phyloP scores from a whole-genome alignment of 2,797 vertebrate species.

The Ammospiza maritima region DNA sequence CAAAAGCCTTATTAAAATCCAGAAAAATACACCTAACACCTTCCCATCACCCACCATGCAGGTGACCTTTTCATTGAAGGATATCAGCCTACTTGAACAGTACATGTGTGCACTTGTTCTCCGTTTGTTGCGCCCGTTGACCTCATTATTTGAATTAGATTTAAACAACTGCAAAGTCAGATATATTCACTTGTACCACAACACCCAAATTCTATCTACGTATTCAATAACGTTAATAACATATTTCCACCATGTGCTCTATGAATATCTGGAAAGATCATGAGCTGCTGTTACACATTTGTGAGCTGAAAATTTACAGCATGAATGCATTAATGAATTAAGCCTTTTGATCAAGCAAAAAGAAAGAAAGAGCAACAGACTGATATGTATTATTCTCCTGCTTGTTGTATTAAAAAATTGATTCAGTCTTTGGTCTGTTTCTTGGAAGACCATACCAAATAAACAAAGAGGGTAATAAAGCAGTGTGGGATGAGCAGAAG shows the following conservation, averaged over 20 bases:
- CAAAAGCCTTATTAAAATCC: neutral
- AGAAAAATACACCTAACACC: neutral
- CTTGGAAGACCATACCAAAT: neutral
- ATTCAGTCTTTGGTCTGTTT: neutral
- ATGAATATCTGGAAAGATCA: conserved; percentile 5
- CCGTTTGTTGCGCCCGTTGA: neutral
- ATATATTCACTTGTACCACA: neutral
- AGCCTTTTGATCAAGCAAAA: neutral
- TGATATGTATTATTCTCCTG: neutral
- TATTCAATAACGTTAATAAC: neutral
- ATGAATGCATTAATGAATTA: neutral
- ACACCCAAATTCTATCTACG: neutral
- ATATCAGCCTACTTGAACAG: neutral
- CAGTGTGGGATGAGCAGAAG: neutral
- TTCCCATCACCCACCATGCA: neutral
- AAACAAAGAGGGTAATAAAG: neutral
- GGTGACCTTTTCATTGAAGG: neutral
- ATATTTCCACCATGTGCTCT: neutral
- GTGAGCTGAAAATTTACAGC: neutral
- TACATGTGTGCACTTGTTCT: neutral
- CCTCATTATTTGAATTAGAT: neutral
- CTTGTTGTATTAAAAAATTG: neutral
- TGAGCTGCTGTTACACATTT: neutral
- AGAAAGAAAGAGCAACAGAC: neutral
- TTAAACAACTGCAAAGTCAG: neutral